Evolutionary conservation across 2,888 invertebrate species (phyloP).

Genomic region (Linyphia triangularis): DNA sequence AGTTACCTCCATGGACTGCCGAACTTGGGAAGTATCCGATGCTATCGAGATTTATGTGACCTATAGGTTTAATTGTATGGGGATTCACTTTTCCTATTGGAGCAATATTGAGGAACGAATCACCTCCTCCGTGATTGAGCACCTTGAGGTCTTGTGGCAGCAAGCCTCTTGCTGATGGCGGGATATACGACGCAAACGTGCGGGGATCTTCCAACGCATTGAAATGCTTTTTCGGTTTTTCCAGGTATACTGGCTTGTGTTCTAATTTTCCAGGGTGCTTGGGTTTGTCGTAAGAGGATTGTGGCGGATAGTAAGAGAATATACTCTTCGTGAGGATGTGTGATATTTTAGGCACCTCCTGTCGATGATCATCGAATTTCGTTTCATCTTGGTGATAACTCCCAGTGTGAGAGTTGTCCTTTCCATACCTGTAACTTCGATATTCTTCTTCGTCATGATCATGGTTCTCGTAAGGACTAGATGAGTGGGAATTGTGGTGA

Average conservation of each 20-base stretch:
- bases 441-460: not conserved
- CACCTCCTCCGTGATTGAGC: not conserved
- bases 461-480: not conserved
- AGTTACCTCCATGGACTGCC: not conserved
- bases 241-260: conserved; percentile 58
- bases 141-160: conserved; percentile 8
- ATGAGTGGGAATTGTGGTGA: not conserved
- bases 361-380: not conserved
- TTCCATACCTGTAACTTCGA: not conserved
- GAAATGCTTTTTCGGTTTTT: conserved; percentile 54
- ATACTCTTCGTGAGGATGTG: conserved; percentile 34
- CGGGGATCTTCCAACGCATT: conserved; percentile 52
- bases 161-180: conserved; percentile 10
- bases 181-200: conserved; percentile 30
- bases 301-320: conserved; percentile 56
- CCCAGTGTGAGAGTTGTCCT: not conserved
- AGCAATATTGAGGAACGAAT: conserved; percentile 55
- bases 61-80: conserved; percentile 14
- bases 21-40: not conserved
- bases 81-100: conserved; percentile 43
- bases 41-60: conserved; percentile 20
- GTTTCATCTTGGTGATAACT: not conserved
- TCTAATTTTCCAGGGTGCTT: not conserved
- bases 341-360: not conserved
- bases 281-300: conserved; percentile 41